Percentiles rank a stretch among this genome's conserved stretches.
These are phyloP conservation scores for Monoplex corrugatus DNA, from an alignment of 2,888 invertebrate species.

Conservation along the genomic window DNA sequence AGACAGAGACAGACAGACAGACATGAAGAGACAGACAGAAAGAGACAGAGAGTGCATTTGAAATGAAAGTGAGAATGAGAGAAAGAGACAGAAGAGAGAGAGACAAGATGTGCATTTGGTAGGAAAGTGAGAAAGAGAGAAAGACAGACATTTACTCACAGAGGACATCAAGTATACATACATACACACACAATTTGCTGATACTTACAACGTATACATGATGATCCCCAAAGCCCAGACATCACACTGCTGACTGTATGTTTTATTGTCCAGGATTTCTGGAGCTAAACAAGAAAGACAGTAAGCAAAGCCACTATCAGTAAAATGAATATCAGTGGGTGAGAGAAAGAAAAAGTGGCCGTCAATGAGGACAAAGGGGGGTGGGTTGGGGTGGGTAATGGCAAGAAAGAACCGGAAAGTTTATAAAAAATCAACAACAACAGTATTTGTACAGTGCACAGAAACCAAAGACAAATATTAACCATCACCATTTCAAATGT, in stretches of 20 bases:
- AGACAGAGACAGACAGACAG: neutral
- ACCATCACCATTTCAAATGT: no score
- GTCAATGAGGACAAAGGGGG: no score
- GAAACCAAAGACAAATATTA: no score
- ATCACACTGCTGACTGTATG: constrained; percentile 85
- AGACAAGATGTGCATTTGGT: neutral
- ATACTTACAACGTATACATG: constrained; percentile 83
- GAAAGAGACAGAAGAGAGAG: no score
- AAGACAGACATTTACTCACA: neutral
- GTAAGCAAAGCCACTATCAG: no score
- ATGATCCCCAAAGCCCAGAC: constrained; percentile 85
- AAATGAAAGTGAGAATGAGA: neutral
- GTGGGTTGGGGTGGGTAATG: no score
- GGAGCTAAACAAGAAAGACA: constrained; percentile 82
- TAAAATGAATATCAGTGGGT: no score
- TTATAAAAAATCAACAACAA: no score
- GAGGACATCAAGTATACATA: constrained; percentile 66
- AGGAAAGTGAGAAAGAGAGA: neutral
- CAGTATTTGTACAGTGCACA: no score
- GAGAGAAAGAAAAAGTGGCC: no score
- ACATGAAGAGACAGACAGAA: neutral
- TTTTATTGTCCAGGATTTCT: constrained; percentile 84
- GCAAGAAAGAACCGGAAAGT: no score
- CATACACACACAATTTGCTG: constrained; percentile 64
- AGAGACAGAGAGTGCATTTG: neutral